Base-by-base conservation (phyloP, 2,888 invertebrate species). In the Drosophila prostipennis region DNA sequence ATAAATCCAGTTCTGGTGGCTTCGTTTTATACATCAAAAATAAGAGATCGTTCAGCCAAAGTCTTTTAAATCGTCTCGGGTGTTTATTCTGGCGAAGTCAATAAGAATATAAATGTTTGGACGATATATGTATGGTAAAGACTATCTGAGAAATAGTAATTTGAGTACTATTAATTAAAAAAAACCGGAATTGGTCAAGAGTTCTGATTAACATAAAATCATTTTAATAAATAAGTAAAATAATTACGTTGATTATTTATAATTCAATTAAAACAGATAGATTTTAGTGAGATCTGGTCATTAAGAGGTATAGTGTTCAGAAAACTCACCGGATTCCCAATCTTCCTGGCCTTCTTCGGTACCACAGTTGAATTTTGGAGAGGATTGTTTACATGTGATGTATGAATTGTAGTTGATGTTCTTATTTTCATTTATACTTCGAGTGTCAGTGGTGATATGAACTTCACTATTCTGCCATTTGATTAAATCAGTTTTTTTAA, bases 291-390 rank as follows among this genome's bases (percentile, higher is more conserved):
- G 77, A 78, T 77, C 77, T 73, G 72, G 80, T 70, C 63, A 79
- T 74, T 77, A 75, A 76, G 78, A 78, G 78, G 78, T 39, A 39
- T 58, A 32, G 36, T 65, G 71, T 77, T 80, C 76, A 75, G 74
- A 78, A 74, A 87, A 92, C 92, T 92, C 91, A 92, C 92, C 92
- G 85, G 92, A 92, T 91, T 92, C 92, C 92, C 92, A 92, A 87
- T 91, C 92, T 83, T 91, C 92, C 73, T 91, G 91, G 73, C 89
- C 89, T 70, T 87, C 89, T 70, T 79, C 84, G 67, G 63, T 76
- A 74, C 71, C 75, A 67, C 55, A 72, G 63, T 54, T 71, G 58
- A 74, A 72, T 59, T 81, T 76, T 79, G 81, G 81, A 57, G 81
- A 74, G 65, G 85, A 76, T 64, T 73, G 78, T 49, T 87, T 87